Conservation (phyloP, 2,113 vertebrate genomes). For the Capreolus pygargus region DNA sequence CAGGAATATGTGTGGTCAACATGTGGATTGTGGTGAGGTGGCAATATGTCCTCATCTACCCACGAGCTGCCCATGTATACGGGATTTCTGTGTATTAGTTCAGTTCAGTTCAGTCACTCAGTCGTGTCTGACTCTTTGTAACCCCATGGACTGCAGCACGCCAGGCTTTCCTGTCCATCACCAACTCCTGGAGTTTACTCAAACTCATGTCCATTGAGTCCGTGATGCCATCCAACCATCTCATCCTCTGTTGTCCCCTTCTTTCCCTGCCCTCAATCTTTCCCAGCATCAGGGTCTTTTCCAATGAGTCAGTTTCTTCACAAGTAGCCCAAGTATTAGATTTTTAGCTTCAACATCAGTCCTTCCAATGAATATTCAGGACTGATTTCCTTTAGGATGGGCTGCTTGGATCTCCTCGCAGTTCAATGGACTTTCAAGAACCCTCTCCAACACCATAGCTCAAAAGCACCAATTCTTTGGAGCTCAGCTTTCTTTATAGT, state of each 20-base stretch:
- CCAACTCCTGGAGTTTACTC: not conserved
- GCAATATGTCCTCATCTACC: not conserved
- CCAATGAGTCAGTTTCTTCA: too few relatives aligned
- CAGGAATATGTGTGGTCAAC: not conserved
- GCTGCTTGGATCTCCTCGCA: not conserved
- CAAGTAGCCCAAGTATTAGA: too few relatives aligned
- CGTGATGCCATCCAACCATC: not conserved
- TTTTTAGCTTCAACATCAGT: not conserved
- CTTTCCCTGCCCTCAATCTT: not conserved
- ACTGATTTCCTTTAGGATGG: not conserved
- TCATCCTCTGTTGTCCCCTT: not conserved
- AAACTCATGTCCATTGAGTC: not conserved
- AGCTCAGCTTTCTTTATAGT: not conserved
- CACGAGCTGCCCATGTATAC: not conserved
- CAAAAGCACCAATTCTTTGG: not conserved
- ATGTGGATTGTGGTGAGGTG: accelerated
- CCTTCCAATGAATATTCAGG: not conserved
- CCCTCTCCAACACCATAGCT: not conserved
- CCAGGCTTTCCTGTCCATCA: not conserved
- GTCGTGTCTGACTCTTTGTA: not conserved
- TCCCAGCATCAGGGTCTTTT: not conserved
- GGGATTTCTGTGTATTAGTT: not conserved
- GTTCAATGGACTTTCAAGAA: not conserved
- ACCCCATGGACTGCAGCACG: not conserved
- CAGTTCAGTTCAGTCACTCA: not conserved